These are phyloP conservation scores for Drosophila sucinea DNA, from an alignment of 1,140 invertebrate genomes.

Conservation along the genomic window DNA sequence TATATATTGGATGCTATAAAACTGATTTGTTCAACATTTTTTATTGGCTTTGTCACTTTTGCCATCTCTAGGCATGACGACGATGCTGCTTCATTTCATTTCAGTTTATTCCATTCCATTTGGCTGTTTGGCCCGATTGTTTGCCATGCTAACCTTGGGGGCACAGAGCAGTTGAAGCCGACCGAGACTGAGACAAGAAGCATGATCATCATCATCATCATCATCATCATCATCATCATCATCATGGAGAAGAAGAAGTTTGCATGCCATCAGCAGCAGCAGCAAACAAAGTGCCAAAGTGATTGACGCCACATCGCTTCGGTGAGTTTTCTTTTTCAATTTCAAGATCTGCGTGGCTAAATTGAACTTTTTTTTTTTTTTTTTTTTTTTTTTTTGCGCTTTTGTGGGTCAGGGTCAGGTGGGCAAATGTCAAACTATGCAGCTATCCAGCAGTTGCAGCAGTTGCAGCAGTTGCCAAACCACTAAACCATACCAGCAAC, in stretches of 20 bases:
- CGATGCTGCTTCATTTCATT: conserved; percentile 50
- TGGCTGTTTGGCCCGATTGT: conserved; percentile 62
- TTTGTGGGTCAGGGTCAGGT: conserved; percentile 78
- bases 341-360: conserved; percentile 40
- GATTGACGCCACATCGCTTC: conserved; percentile 55
- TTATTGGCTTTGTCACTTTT: conserved; percentile 24
- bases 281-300: conserved; percentile 58
- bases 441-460: conserved; percentile 41
- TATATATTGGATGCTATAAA: conserved; percentile 11
- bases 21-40: conserved; percentile 23
- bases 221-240: conserved; percentile 1
- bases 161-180: conserved; percentile 60
- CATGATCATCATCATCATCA: conserved; percentile 1
- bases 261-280: conserved; percentile 52
- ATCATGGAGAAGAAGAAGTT: conserved; percentile 25
- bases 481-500: conserved; percentile 6
- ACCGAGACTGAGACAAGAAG: conserved; percentile 55
- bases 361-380: conserved; percentile 33
- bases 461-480: conserved; percentile 21
- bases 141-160: conserved; percentile 77
- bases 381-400: conserved; percentile 53
- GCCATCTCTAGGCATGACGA: conserved; percentile 61
- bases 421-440: conserved; percentile 68
- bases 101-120: conserved; percentile 66
- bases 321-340: conserved; percentile 54